Base-by-base conservation (phyloP, 2,113 vertebrate species). In the Cariama cristata region DNA sequence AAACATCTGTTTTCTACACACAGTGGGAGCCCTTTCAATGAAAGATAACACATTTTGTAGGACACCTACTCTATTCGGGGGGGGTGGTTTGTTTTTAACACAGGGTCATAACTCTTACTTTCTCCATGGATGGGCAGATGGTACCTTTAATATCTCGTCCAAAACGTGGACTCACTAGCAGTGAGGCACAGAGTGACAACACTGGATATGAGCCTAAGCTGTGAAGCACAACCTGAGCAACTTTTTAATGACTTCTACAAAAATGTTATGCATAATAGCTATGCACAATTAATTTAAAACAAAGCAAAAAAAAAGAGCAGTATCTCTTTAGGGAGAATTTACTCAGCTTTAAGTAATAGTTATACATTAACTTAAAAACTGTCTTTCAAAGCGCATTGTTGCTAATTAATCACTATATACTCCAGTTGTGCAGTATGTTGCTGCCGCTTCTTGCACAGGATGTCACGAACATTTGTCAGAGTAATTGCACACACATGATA, bases 161-260 rank as follows among this genome's bases (percentile, higher is more conserved):
- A 82, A 96, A 85, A 64, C 28, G 58, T 4, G 12, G 40, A 44
- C 27, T 81, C 21, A 17, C 14, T 42, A 24, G 49, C 80, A 96
- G 13, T 14, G 5, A 86, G 76, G 44, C 44, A 66, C 44, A 82
- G 24, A 77, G 50, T 30, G 19, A 79, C 38, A 69, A 47, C 40
- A n/a, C 5, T 23, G 49, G 24, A 38, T 60, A 60, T 3, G 22
- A 91, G 52, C 40, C 76, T 88, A 75, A 69, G 40, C 13, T 38
- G 35, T 28, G 66, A 76, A 67, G 60, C 0, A 0, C 0, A 1
- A 90, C 26, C 45, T 26, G 15, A 87, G 21, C 27, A 56, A 38
- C 42, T 79, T 89, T 38, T 72, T 26, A 69, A 79, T 33, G 12
- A 50, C 53, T 50, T 73, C 60, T 79, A 66, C 52, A 85, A 71